Evolutionary conservation across 2,888 invertebrate species (phyloP), one percentile per base, ranked within the genome.

Genomic region (Drosophila nr. perissopoda): DNA sequence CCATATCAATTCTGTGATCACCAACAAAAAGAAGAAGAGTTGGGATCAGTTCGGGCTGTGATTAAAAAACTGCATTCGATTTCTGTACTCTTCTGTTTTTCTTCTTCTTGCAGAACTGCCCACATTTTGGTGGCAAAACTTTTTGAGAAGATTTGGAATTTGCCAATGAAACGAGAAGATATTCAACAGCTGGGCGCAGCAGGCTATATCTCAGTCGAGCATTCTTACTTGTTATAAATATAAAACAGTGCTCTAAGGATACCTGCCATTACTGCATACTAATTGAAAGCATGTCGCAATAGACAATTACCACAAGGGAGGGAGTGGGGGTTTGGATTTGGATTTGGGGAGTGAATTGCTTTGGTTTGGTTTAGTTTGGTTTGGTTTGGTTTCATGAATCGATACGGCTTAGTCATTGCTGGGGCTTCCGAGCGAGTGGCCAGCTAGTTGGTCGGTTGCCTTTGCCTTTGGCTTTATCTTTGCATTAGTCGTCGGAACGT

Each of bases 401-500:
- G 57, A 70, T 70, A 56, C 13, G 42, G 71, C 70, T 70, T 70
- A 70, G 62, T 40, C 56, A 56, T n/a, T 56, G 56, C n/a, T n/a
- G 56, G 38, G 56, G 56, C 56, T 56, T 49, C 42, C 52, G 21
- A 53, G 16, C 16, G 8, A 16, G 25, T 25, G 45, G 16, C 45
- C 45, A 7, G 25, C 45, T 8, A 16, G 45, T 45, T 45, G 16
- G 25, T 4, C 8, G 45, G 2, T 21, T 42, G 42, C 4, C 4
- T 1, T 40, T 40, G n/a, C 2, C n/a, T 3, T 13, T 42, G 21
- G 1, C 42, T 13, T 6, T 45, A 16, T 2, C 25, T 2, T 45
- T 45, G 16, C 62, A 60, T 73, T 63, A 60, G 74, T 61, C 62
- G 42, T 53, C 53, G 31, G 68, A 45, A 45, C 60, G 69, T n/a